These are phyloP conservation scores for Bellardia pandia DNA, from an alignment of 2,888 invertebrate genomes.

Conservation along the genomic window DNA sequence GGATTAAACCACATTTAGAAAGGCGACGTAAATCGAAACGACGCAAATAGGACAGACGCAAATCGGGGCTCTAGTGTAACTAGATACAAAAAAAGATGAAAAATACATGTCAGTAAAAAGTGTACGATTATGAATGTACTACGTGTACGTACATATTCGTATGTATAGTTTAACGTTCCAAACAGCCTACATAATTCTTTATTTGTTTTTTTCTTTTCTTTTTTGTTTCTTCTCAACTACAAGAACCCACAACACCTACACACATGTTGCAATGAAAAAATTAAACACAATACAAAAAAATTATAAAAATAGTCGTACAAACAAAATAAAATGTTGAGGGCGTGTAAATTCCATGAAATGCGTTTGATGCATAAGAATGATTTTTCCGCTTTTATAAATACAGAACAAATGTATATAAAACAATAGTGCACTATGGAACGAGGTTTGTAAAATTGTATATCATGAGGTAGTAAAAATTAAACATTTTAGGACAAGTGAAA, in stretches of 20 bases:
- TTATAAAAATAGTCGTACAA: slow-evolving; percentile 34
- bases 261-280: slow-evolving; percentile 50
- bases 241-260: slow-evolving; percentile 68
- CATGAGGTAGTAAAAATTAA: neutral
- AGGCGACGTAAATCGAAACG: too few relatives aligned
- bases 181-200: slow-evolving; percentile 68
- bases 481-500: neutral
- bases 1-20: too few relatives aligned
- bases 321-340: slow-evolving; percentile 66
- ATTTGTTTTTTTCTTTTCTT: slow-evolving; percentile 37
- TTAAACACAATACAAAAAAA: neutral
- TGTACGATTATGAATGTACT: slow-evolving; percentile 31
- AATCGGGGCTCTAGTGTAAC: too few relatives aligned
- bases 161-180: slow-evolving; percentile 2
- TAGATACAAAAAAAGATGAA: slow-evolving; percentile 15
- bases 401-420: slow-evolving; percentile 44
- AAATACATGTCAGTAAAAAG: slow-evolving; percentile 30
- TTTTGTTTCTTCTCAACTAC: slow-evolving; percentile 30
- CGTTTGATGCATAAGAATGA: slow-evolving; percentile 73
- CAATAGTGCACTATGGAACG: slow-evolving; percentile 40
- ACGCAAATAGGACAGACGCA: too few relatives aligned
- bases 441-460: neutral
- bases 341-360: slow-evolving; percentile 72
- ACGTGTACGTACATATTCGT: neutral
- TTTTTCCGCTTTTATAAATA: slow-evolving; percentile 70